These are phyloP conservation scores for Tipula confusa DNA, from an alignment of 2,888 invertebrate species.

Conservation along the genomic window DNA sequence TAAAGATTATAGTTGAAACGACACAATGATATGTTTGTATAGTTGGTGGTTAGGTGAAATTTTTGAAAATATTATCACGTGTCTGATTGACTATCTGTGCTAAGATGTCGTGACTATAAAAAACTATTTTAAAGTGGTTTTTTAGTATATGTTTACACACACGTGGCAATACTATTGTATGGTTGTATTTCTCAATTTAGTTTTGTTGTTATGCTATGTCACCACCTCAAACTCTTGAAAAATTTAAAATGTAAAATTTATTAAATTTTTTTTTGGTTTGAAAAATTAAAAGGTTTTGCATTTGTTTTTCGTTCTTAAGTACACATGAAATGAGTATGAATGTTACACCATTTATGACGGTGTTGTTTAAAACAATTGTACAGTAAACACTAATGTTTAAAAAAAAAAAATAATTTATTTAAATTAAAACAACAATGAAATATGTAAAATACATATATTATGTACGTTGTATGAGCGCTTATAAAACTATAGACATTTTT, in stretches of 20 bases:
- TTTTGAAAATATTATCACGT: background rate
- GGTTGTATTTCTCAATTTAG: background rate
- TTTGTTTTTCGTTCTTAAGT: background rate
- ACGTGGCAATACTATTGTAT: background rate
- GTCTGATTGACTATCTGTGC: background rate
- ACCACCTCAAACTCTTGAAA: background rate
- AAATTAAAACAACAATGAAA: constrained; percentile 20
- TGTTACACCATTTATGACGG: constrained; percentile 15
- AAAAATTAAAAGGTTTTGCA: background rate
- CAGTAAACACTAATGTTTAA: background rate
- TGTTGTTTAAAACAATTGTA: background rate
- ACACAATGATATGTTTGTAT: background rate
- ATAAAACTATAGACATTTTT: background rate
- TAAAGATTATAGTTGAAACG: background rate
- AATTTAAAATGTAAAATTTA: background rate
- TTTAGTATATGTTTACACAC: background rate
- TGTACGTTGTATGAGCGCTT: background rate
- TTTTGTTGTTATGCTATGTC: background rate
- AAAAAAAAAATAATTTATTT: background rate
- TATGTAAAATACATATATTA: background rate
- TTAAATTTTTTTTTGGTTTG: background rate
- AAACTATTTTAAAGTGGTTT: background rate
- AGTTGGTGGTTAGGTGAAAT: background rate
- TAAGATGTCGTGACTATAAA: background rate
- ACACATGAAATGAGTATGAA: background rate